phyloP scores from a whole-genome alignment of 1,140 invertebrate species.

The Palaemon carinicauda region DNA sequence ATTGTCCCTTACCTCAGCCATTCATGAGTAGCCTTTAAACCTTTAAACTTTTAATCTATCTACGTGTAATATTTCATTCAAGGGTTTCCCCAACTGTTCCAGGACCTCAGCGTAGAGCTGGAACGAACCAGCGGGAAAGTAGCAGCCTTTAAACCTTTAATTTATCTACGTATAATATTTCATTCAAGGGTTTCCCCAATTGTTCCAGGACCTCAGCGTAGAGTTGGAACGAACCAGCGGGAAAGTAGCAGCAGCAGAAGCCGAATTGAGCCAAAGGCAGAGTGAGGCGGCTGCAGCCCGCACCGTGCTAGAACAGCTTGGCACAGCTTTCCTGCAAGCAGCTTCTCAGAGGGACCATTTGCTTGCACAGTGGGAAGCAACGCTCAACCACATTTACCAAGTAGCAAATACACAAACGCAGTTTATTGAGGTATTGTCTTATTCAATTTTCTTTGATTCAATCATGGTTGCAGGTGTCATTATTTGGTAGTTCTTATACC shows the following conservation, averaged over 20 bases:
- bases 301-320: conserved; percentile 36
- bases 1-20: too few relatives aligned
- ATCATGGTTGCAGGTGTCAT: neutral
- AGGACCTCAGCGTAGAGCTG: too few relatives aligned
- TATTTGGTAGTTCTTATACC: too few relatives aligned
- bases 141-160: neutral
- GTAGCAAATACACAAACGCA: conserved; percentile 25
- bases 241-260: conserved; percentile 6
- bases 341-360: conserved; percentile 37
- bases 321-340: conserved; percentile 37
- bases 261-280: conserved; percentile 13
- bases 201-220: conserved; percentile 33
- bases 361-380: conserved; percentile 33
- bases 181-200: neutral
- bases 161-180: neutral
- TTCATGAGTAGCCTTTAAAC: too few relatives aligned
- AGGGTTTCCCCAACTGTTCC: too few relatives aligned
- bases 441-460: neutral
- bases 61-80: too few relatives aligned
- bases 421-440: conserved; percentile 28
- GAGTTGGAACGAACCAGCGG: conserved; percentile 9
- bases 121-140: too few relatives aligned
- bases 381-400: conserved; percentile 29
- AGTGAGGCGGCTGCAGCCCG: conserved; percentile 22
- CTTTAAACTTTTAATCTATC: too few relatives aligned